Percentiles rank a stretch among this genome's conserved stretches.
phyloP scores from a whole-genome alignment of 1,140 invertebrate genomes.

The Saccostrea cuccullata region DNA sequence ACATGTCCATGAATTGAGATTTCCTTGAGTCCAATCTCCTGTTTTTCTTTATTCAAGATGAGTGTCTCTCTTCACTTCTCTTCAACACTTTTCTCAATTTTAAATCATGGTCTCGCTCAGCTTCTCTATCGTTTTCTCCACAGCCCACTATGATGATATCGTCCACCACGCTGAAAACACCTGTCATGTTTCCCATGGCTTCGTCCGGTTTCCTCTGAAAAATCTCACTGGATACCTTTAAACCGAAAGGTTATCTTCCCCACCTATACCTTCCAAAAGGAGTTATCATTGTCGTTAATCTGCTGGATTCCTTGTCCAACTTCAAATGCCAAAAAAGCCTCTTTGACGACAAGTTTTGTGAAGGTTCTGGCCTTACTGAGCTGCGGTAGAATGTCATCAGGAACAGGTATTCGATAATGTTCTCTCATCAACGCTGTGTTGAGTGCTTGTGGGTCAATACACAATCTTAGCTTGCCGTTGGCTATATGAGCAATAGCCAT shows the following conservation, averaged over 20 bases:
- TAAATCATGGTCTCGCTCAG: conserved; percentile 4
- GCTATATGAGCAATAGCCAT: background rate
- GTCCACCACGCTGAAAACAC: no score
- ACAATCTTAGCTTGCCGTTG: conserved; percentile 39
- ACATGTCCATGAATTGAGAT: background rate
- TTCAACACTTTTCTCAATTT: conserved; percentile 4
- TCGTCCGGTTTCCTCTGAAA: no score
- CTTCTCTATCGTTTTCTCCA: background rate
- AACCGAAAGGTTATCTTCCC: no score
- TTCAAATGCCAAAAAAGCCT: conserved; percentile 72
- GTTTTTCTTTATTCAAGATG: no score
- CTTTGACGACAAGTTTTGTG: conserved; percentile 34
- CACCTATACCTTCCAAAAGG: no score
- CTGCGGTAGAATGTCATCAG: background rate
- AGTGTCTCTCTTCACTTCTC: no score
- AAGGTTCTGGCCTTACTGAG: background rate
- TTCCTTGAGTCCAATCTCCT: conserved; percentile 42
- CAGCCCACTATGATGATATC: no score
- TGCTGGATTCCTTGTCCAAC: background rate
- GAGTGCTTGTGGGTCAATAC: conserved; percentile 25
- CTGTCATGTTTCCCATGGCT: no score
- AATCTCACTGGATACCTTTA: no score
- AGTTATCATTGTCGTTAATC: no score
- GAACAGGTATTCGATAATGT: conserved; percentile 16
- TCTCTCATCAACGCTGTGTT: conserved; percentile 38